Conservation (phyloP, 2,113 vertebrate genomes). For the Bubo bubo region DNA sequence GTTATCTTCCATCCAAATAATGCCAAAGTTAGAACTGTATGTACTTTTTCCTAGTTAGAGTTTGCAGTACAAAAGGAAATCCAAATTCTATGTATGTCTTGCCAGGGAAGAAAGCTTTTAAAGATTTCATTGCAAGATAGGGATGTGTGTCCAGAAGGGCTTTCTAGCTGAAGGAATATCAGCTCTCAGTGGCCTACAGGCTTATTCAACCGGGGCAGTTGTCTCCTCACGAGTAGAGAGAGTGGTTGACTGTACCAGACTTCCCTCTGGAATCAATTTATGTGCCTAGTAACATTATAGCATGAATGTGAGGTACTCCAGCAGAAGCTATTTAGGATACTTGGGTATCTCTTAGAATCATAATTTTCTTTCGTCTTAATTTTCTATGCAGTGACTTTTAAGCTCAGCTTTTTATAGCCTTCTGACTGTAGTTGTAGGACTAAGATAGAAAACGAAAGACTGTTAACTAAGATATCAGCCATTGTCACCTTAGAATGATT, state of each 20-base stretch:
- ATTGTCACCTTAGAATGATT: background rate
- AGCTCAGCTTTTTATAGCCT: constrained; percentile 23
- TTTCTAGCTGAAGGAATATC: constrained; percentile 56
- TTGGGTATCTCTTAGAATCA: constrained; percentile 12
- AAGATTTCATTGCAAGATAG: constrained; percentile 51
- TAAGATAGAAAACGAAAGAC: background rate
- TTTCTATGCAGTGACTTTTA: constrained; percentile 36
- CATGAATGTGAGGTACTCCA: background rate
- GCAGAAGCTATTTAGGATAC: constrained; percentile 11
- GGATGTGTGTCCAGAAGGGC: background rate
- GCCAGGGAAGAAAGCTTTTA: constrained; percentile 39
- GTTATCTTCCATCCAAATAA: background rate
- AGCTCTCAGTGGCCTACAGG: background rate
- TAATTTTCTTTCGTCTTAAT: constrained; percentile 39
- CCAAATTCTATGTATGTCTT: constrained; percentile 14
- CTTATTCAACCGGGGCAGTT: constrained; percentile 37
- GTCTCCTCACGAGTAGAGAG: constrained; percentile 12
- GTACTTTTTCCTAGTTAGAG: background rate
- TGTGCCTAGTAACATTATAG: background rate
- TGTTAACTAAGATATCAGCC: background rate
- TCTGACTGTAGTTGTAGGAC: background rate
- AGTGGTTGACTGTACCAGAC: constrained; percentile 14
- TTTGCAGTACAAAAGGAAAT: constrained; percentile 17
- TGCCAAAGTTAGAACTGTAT: background rate
- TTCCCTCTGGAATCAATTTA: background rate